Base-by-base conservation (phyloP, 2,113 vertebrate species). In the Mastomys natalensis region DNA sequence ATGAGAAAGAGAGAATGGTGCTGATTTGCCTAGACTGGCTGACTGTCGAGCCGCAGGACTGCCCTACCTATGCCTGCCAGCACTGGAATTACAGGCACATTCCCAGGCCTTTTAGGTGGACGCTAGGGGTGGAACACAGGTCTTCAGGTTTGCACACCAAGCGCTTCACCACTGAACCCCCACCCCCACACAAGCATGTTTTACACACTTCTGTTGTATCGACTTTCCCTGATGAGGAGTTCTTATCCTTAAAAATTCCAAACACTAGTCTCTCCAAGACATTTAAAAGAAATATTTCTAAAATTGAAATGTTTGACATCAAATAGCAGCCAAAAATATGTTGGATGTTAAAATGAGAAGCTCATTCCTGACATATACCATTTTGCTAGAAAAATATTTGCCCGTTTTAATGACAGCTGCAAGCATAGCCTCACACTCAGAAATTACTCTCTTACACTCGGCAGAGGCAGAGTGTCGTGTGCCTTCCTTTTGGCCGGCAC, bases 251-350 rank as follows among this genome's bases (percentile, higher is more conserved):
- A 40, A 82, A 82, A 92, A 93, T 80, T 76, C 92, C 89, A 95
- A 96, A 72, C 26, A 78, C 68, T 58, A 37, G 34, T 76, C 68
- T 91, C 55, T 78, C 60, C 60, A 53, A 90, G 40, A 66, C 48
- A 53, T 19, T 90, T 51, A 66, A 66, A 66, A 48, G 43, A 97
- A 97, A 87, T 87, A 95, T 90, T 95, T 97, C 95, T 93, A 73
- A 87, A 92, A 90, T 31, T 95, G 86, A 96, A 90, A 94, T 93
- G 84, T 93, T 91, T 97, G 96, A 73, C 70, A 97, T 91, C 74
- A 85, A 94, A 94, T 11, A 89, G 87, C 88, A 89, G 95, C 86
- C 96, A 97, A 95, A 89, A 97, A 87, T 82, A 97, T 82, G 88
- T 13, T 97, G 73, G 90, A 94, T 97, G 97, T 86, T 93, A 95